A percentile compares a stretch with the other conserved stretches of the same genome.
These are phyloP conservation scores for Plutella xylostella DNA, from an alignment of 2,888 invertebrate species.

Conservation along the genomic window DNA sequence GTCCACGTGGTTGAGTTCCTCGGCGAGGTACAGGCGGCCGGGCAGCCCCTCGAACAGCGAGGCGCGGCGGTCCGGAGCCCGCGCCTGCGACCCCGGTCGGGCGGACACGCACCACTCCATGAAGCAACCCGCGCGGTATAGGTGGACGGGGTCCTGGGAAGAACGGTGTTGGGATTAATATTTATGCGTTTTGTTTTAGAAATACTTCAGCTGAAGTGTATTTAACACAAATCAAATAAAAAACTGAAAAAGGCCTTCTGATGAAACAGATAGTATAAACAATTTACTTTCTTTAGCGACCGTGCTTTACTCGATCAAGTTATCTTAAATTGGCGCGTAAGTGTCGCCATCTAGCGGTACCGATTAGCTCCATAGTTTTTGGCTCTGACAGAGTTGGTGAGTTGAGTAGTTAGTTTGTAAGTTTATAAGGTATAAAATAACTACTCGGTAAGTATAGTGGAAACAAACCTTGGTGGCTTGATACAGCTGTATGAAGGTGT, in stretches of 20 bases:
- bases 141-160: conserved; percentile 73
- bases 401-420: background rate
- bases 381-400: no score
- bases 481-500: conserved; percentile 82
- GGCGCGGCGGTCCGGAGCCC: conserved; percentile 81
- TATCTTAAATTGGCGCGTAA: no score
- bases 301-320: no score
- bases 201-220: no score
- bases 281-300: no score
- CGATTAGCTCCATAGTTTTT: no score
- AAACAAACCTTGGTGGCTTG: conserved; percentile 77
- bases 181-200: no score
- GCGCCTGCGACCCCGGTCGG: conserved; percentile 74
- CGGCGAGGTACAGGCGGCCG: conserved; percentile 81
- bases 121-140: conserved; percentile 83
- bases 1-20: conserved; percentile 74
- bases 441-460: conserved; percentile 67
- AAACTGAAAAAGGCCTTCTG: no score
- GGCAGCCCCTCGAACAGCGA: conserved; percentile 88
- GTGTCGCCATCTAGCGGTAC: no score
- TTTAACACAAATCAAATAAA: background rate
- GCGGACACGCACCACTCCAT: conserved; percentile 84
- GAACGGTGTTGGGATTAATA: background rate
- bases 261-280: no score
- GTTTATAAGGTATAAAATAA: no score